Evolutionary conservation across 1,140 invertebrate genomes (phyloP), one percentile per base, ranked within the genome.

Genomic region (Oncopodura yosiiana): DNA sequence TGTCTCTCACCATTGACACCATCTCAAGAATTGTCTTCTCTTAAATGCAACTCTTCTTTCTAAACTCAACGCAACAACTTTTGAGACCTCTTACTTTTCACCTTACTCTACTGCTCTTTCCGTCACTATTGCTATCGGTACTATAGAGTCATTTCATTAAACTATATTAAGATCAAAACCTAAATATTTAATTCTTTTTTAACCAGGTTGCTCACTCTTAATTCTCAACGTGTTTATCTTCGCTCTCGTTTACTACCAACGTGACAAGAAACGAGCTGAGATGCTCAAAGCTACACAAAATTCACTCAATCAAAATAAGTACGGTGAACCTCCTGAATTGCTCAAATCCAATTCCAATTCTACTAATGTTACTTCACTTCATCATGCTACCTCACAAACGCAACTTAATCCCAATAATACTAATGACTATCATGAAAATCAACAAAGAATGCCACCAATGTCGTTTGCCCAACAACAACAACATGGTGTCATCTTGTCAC

Each of bases 201-300:
- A 3, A n/a, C n/a, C 41, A 63, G 62, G 89, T 2, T 90, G 87
- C 66, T 86, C 84, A 1, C 70, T 94, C 16, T 74, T 91, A 12
- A 83, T 91, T 43, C 71, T 91, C 8, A 91, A 92, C 68, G 81
- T 91, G 8, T 75, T 91, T 3, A 87, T 91, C 58, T 90, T 90
- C 63, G 85, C 86, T 36, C 86, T 77, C 2, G 84, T 91, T 2
- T 90, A 87, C 69, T 90, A 90, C 70, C 87, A 89, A 66, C 71
- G 86, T 34, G 86, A 90, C 67, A 86, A 87, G 68, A 84, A 83
- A 8, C 71, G 82, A 53, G 74, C 84, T 52, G 84, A 87, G 70
- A 84, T 86, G n/a, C 86, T 58, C 19, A 60, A 60, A 36, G 24
- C 48, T 18, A 39, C 30, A 43, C 38, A 41, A 32, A 48, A 34